Percentiles rank a stretch among this genome's conserved stretches.
These are phyloP conservation scores for Varanus salvator DNA, from an alignment of 2,113 vertebrate genomes.

Conservation along the genomic window DNA sequence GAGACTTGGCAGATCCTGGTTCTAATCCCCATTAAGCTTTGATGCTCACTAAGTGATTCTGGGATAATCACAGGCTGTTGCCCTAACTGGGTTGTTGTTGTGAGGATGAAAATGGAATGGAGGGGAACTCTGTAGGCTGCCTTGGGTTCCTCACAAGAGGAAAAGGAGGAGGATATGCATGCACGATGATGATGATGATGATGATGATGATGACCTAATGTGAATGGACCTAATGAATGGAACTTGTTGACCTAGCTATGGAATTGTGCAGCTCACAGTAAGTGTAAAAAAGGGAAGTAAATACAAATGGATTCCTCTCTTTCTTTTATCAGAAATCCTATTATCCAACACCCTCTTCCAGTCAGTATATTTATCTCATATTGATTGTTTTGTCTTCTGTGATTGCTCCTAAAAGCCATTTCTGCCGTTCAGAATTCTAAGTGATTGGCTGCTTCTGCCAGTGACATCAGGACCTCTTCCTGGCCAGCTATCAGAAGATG, in stretches of 20 bases:
- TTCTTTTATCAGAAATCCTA: not conserved
- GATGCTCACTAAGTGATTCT: no score
- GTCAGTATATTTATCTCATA: constrained; percentile 19
- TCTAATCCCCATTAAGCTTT: no score
- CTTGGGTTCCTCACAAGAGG: no score
- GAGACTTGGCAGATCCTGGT: no score
- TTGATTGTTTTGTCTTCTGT: not conserved
- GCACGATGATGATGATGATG: no score
- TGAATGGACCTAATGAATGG: not conserved
- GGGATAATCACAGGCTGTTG: no score
- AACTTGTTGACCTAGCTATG: not conserved
- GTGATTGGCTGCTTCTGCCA: not conserved
- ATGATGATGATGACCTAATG: no score
- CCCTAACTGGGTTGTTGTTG: no score
- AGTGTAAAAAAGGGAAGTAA: constrained; percentile 5
- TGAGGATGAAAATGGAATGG: no score
- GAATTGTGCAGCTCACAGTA: not conserved
- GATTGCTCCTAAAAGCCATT: constrained; percentile 37
- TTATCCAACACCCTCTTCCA: not conserved
- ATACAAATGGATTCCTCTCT: not conserved
- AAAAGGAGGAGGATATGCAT: no score
- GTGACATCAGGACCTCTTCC: constrained; percentile 44
- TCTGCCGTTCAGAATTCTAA: not conserved
- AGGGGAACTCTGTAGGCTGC: no score
- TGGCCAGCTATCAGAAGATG: constrained; percentile 38